Conservation (phyloP, 2,888 invertebrate species). For the Trichopria drosophilae region DNA sequence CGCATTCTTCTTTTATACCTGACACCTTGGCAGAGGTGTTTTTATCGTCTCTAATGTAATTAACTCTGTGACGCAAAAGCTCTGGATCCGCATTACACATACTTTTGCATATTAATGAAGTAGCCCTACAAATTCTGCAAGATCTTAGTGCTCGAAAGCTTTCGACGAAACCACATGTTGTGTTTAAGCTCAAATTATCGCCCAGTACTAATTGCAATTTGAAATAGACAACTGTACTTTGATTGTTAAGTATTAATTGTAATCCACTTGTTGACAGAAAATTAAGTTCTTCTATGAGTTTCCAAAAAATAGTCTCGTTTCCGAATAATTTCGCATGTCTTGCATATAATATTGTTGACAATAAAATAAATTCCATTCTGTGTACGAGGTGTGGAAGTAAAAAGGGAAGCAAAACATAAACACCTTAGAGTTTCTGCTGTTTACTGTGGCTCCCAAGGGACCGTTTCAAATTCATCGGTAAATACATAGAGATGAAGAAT, state of each 20-base stretch:
- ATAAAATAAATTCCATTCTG: slow-evolving; percentile 11
- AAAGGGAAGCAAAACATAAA: slow-evolving; percentile 11
- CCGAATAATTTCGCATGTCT: slow-evolving; percentile 14
- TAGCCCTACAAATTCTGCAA: slow-evolving; percentile 22
- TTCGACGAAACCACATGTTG: slow-evolving; percentile 15
- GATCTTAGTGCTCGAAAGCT: slow-evolving; percentile 15
- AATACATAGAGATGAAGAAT: too few species aligned
- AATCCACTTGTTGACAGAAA: slow-evolving; percentile 12
- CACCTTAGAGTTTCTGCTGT: slow-evolving; percentile 8
- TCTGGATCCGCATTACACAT: too few species aligned
- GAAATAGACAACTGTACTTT: slow-evolving; percentile 13
- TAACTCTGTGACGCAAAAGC: slow-evolving; percentile 1
- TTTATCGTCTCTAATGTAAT: slow-evolving; percentile 13
- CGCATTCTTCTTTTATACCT: too few species aligned
- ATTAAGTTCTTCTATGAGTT: slow-evolving; percentile 11
- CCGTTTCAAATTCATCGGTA: too few species aligned
- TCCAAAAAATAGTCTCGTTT: slow-evolving; percentile 16
- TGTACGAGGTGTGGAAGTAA: slow-evolving; percentile 10
- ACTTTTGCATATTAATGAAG: slow-evolving; percentile 11
- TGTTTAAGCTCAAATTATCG: slow-evolving; percentile 22
- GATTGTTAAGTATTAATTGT: background rate
- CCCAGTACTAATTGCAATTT: slow-evolving; percentile 17
- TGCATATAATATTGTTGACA: slow-evolving; percentile 14
- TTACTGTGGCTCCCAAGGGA: slow-evolving; percentile 13
- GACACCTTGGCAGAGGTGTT: slow-evolving; percentile 20